Evolutionary conservation across 2,888 invertebrate species (phyloP).

Genomic region (Osedax frankpressi): DNA sequence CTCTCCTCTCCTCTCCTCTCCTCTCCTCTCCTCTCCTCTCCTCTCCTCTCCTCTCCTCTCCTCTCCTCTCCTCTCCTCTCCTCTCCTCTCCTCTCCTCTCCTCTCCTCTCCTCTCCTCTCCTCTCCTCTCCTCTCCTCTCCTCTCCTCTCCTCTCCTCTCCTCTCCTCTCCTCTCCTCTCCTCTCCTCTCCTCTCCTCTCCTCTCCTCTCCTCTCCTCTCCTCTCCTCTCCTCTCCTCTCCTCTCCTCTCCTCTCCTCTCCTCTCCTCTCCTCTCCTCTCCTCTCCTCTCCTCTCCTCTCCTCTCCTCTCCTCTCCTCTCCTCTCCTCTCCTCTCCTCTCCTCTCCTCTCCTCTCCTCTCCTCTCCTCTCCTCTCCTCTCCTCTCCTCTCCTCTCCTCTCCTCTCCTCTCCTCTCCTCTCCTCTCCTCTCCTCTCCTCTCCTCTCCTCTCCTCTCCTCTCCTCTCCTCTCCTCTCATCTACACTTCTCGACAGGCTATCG

Average conservation of each 20-base stretch:
- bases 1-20: too few relatives aligned
- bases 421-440: too few relatives aligned
- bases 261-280: neutral
- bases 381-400: neutral
- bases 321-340: neutral
- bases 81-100: neutral
- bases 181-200: neutral
- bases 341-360: neutral
- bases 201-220: neutral
- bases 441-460: too few relatives aligned
- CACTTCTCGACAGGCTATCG: constrained; percentile 32
- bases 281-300: neutral
- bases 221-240: neutral
- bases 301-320: neutral
- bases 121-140: neutral
- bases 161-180: neutral
- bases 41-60: too few relatives aligned
- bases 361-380: neutral
- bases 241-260: neutral
- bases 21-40: too few relatives aligned
- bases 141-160: neutral
- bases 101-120: neutral
- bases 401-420: too few relatives aligned
- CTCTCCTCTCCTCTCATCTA: too few relatives aligned
- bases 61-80: neutral